Evolutionary conservation across 2,797 vertebrate species (phyloP).

Genomic region (Champsocephalus esox): DNA sequence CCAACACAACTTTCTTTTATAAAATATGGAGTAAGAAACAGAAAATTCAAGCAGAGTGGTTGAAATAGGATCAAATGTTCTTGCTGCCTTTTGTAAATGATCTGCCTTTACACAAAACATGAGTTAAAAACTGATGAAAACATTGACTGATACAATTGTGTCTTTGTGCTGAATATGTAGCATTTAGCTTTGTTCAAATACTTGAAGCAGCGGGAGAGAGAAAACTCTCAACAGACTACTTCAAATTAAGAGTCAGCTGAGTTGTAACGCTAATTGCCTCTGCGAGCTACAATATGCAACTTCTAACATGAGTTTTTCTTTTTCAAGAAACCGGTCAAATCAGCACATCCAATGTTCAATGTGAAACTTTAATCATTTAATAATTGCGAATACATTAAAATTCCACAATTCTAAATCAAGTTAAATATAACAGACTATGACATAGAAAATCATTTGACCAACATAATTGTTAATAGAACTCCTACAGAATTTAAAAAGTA

Average conservation of each 20-base stretch:
- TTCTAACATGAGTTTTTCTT: neutral
- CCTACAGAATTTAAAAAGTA: too few species aligned
- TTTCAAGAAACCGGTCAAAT: too few species aligned
- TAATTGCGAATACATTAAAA: neutral
- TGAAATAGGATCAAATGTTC: neutral
- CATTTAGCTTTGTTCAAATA: neutral
- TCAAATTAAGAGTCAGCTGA: neutral
- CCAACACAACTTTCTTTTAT: constrained; percentile 27
- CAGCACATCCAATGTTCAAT: neutral
- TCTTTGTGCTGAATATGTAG: neutral
- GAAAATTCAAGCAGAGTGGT: too few species aligned
- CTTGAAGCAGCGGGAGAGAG: neutral
- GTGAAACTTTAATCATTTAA: neutral
- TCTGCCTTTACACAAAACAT: neutral
- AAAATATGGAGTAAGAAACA: neutral
- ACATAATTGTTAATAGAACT: neutral
- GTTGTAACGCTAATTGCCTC: neutral
- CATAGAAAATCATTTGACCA: neutral
- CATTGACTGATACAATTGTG: neutral
- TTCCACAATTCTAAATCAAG: neutral
- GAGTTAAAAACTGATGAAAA: neutral
- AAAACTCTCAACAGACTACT: neutral
- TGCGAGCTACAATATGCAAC: neutral
- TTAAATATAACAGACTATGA: neutral
- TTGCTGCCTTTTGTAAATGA: constrained; percentile 20